Conservation (phyloP, 2,113 vertebrate genomes). For the Microcebus tavaratra region DNA sequence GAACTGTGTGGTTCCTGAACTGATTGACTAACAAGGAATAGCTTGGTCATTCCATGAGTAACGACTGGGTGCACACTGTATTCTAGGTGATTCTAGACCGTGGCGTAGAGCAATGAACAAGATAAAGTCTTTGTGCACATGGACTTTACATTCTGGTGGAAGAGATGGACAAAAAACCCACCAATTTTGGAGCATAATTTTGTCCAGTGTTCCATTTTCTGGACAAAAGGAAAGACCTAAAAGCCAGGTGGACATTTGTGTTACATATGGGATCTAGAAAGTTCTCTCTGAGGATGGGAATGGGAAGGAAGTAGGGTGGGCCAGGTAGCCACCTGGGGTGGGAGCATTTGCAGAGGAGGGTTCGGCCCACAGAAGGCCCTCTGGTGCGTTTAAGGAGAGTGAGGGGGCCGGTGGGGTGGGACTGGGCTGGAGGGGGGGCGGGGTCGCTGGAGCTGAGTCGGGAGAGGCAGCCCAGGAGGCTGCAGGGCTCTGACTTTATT, state of each 20-base stretch:
- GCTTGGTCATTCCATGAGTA: background rate
- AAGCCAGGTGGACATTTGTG: background rate
- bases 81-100: background rate
- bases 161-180: background rate
- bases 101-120: background rate
- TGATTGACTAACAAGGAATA: background rate
- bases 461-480: background rate
- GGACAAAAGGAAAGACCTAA: background rate
- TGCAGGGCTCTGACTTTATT: accelerated
- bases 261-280: background rate
- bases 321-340: accelerated
- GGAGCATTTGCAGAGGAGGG: background rate
- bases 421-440: accelerated
- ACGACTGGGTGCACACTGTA: accelerated
- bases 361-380: accelerated
- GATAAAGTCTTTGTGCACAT: accelerated
- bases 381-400: background rate
- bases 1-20: accelerated
- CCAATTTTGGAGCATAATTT: background rate
- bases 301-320: too few relatives aligned
- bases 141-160: background rate
- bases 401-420: background rate
- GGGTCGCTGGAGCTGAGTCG: background rate
- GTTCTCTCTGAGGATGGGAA: background rate
- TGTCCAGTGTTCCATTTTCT: background rate